Conservation (phyloP, 1,140 invertebrate genomes). For the Drosophila pseudoobscura region DNA sequence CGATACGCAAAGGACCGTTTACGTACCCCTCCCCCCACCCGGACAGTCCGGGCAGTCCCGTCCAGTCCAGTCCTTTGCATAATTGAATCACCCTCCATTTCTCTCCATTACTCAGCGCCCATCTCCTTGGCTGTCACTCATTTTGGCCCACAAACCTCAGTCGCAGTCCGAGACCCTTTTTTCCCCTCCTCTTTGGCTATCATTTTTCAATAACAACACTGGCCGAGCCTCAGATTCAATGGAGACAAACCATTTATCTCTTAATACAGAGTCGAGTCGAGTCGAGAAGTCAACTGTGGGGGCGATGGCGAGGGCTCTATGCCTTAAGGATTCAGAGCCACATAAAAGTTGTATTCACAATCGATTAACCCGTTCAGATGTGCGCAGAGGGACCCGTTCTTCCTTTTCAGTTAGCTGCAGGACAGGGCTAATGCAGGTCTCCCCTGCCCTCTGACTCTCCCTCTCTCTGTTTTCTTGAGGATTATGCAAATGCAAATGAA, state of each 20-base stretch:
- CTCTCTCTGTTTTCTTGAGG: slow-evolving; percentile 21
- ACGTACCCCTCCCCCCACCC: slow-evolving; percentile 9
- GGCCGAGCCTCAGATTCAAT: slow-evolving; percentile 23
- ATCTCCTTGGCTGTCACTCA: slow-evolving; percentile 30
- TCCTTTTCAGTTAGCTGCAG: background rate
- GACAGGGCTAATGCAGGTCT: slow-evolving; percentile 21
- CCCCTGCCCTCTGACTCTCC: background rate
- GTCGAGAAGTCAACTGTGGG: slow-evolving; percentile 35
- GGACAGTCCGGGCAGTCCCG: slow-evolving; percentile 1
- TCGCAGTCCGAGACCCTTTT: background rate
- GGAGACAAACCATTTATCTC: slow-evolving; percentile 19
- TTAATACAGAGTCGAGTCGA: background rate
- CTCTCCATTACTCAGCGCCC: slow-evolving; percentile 13
- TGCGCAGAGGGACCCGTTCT: too few relatives aligned
- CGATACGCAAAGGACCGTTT: slow-evolving; percentile 35
- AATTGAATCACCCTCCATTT: slow-evolving; percentile 48
- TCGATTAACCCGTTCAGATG: slow-evolving; percentile 18
- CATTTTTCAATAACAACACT: slow-evolving; percentile 31
- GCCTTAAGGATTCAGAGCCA: background rate
- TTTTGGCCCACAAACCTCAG: slow-evolving; percentile 5
- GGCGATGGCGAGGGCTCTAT: background rate
- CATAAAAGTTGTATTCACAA: slow-evolving; percentile 4
- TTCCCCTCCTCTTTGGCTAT: background rate
- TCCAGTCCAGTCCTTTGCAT: slow-evolving; percentile 47
- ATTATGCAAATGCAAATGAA: slow-evolving; percentile 62